phyloP scores from a whole-genome alignment of 2,797 vertebrate genomes.

The Sternotherus odoratus region DNA sequence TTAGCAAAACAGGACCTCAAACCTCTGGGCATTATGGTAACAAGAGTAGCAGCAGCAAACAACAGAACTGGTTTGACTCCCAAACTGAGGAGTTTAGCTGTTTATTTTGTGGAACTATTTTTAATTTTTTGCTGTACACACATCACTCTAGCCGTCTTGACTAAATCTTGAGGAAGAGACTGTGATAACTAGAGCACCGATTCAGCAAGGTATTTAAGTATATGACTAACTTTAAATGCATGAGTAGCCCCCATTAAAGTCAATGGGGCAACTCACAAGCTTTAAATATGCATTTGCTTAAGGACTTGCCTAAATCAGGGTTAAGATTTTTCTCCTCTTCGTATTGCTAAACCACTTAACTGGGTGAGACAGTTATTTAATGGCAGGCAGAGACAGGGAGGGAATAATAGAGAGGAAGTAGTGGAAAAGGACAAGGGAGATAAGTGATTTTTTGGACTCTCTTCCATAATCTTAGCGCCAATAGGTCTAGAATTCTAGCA shows the following conservation, averaged over 20 bases:
- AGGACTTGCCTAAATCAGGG: not conserved
- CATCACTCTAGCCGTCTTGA: not conserved
- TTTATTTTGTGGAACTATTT: not conserved
- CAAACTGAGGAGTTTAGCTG: not conserved
- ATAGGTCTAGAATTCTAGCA: not conserved
- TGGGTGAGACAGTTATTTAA: not conserved
- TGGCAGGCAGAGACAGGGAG: not conserved
- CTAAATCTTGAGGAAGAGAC: conserved; percentile 6
- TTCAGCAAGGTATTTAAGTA: not conserved
- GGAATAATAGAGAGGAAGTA: not conserved
- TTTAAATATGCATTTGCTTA: not conserved
- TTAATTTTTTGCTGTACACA: not conserved
- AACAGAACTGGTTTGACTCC: conserved; percentile 24
- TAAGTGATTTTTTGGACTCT: not conserved
- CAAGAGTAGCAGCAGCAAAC: conserved; percentile 13
- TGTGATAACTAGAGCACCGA: not conserved
- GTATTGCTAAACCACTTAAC: not conserved
- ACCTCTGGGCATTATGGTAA: conserved; percentile 5
- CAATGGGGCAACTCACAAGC: not conserved
- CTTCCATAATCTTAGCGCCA: not conserved
- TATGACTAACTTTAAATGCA: not conserved
- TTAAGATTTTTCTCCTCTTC: not conserved
- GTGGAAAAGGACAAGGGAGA: conserved; percentile 23
- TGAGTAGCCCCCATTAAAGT: conserved; percentile 9
- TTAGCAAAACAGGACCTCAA: conserved; percentile 41